Evolutionary conservation across 2,888 invertebrate species (phyloP).

Genomic region (Drosophila sordidapex): DNA sequence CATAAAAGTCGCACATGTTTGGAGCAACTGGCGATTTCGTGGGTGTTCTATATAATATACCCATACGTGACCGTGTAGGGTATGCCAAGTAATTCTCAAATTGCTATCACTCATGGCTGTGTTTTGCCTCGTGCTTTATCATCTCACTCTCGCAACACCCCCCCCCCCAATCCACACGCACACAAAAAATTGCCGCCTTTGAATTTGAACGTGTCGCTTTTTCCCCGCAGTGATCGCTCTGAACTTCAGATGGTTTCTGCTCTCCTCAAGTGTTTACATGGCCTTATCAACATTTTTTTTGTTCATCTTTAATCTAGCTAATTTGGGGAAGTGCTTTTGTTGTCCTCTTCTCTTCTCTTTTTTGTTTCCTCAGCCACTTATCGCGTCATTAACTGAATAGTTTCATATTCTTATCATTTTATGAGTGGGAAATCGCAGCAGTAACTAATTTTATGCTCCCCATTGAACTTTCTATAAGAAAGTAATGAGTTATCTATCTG

Average conservation of each 20-base stretch:
- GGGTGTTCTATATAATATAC: constrained; percentile 27
- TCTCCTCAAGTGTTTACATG: constrained; percentile 1
- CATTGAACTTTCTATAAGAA: background rate
- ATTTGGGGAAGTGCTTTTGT: constrained; percentile 63
- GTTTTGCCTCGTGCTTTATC: constrained; percentile 44
- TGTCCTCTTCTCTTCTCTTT: background rate
- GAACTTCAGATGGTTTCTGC: constrained; percentile 15
- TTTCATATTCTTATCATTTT: constrained; percentile 11
- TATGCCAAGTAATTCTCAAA: constrained; percentile 26
- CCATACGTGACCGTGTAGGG: constrained; percentile 47
- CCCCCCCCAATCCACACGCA: constrained; percentile 2
- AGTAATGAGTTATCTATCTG: background rate
- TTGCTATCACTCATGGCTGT: constrained; percentile 15
- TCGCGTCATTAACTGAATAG: constrained; percentile 54
- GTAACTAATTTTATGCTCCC: constrained; percentile 17
- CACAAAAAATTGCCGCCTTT: constrained; percentile 3
- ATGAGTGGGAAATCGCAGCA: background rate
- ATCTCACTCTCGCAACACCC: constrained; percentile 8
- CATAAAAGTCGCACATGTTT: constrained; percentile 50
- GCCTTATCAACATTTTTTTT: constrained; percentile 54
- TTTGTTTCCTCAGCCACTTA: constrained; percentile 27
- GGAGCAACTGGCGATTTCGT: constrained; percentile 30
- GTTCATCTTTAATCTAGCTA: constrained; percentile 51
- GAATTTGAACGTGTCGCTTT: constrained; percentile 47
- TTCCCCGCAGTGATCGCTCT: constrained; percentile 25